These are phyloP conservation scores for Atherinosoma microstoma DNA, from an alignment of 2,797 vertebrate genomes.

Conservation along the genomic window DNA sequence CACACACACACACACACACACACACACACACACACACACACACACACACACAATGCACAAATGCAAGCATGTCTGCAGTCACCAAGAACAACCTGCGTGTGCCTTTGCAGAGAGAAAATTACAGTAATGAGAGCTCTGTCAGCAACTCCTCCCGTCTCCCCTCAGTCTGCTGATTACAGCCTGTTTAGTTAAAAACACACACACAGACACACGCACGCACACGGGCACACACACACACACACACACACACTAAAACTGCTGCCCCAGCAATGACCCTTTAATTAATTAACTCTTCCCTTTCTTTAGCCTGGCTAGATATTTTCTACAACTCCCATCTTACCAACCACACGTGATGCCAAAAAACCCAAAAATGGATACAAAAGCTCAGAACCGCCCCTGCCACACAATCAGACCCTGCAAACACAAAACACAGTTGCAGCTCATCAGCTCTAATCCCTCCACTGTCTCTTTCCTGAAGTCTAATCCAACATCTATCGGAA, in stretches of 20 bases:
- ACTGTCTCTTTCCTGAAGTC: constrained; percentile 74
- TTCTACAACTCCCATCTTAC: constrained; percentile 36
- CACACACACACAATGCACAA: constrained; percentile 26
- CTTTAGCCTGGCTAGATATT: constrained; percentile 51
- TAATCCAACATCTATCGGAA: constrained; percentile 82
- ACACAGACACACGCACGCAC: not conserved
- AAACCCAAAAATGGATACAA: constrained; percentile 39
- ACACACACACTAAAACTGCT: constrained; percentile 24
- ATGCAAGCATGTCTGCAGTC: constrained; percentile 15
- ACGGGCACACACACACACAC: not conserved
- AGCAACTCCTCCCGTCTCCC: constrained; percentile 73
- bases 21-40: constrained; percentile 10
- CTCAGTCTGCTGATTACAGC: constrained; percentile 78
- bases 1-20: too few species aligned
- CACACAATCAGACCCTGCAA: constrained; percentile 18
- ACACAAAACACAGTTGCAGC: constrained; percentile 46
- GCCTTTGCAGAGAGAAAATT: constrained; percentile 65
- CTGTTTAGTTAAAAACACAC: constrained; percentile 54
- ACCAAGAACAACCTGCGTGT: constrained; percentile 31
- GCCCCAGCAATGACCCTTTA: constrained; percentile 61
- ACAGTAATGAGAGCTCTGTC: constrained; percentile 83
- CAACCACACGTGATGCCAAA: constrained; percentile 4
- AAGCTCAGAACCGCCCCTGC: constrained; percentile 42
- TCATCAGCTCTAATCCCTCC: constrained; percentile 77
- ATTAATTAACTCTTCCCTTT: constrained; percentile 71